Base-by-base conservation (phyloP, 2,888 invertebrate species). In the Sarcophaga subvicina region DNA sequence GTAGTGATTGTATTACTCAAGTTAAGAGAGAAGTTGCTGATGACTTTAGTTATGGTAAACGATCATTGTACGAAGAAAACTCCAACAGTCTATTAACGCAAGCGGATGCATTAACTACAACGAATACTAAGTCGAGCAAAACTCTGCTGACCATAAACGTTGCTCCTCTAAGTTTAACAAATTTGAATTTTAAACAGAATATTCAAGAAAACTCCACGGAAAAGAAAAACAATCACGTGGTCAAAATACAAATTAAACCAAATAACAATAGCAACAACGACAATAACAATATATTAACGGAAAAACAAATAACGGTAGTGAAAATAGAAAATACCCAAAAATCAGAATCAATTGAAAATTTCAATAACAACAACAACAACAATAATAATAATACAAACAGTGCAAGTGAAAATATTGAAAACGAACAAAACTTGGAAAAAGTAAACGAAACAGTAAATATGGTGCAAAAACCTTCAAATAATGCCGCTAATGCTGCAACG, bases 201-300 rank as follows among this genome's bases (percentile, higher is more conserved):
- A 67, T 27, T 69, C 69, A 54, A 54, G 14, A 75, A 80, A 73
- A 80, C 62, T 70, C 64, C 22, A 49, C 47, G 89, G 85, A 88
- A 88, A 86, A 89, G 80, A 89, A 89, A 89, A 85, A 89, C 85
- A 90, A 90, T 89, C 91, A 93, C 90, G 92, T 93, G 88, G 91
- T 93, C 70, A 93, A 92, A 89, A 93, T 93, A 86, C 92, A 93
- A 89, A 93, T 93, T 86, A 91, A 91, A 80, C 90, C 92, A 45
- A 88, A 82, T 77, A 84, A 71, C n/a, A 88, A 73, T 66, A 80
- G 70, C 80, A 85, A 72, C 76, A 69, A 20, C 37, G 71, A 62
- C 59, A 62, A 83, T 63, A 88, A 8, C 22, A 47, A 63, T 45
- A 54, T 54, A 54, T 45, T 67, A 37, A 69, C 81, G 79, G 84